Conservation (phyloP, 1,140 invertebrate genomes). For the Drosophila varians region DNA sequence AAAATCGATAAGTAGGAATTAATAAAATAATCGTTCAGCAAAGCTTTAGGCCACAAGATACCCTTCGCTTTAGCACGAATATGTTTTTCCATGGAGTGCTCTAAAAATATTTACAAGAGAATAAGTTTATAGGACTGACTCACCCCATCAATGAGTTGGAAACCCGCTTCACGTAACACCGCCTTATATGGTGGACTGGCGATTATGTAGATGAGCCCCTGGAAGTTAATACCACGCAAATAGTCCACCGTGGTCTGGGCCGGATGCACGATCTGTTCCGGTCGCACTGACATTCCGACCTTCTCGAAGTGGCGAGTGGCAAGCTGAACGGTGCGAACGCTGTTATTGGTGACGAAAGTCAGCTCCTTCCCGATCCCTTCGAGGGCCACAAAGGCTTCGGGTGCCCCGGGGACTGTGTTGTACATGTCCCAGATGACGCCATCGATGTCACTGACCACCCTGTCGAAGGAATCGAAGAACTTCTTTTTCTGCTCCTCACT, state of each 20-base stretch:
- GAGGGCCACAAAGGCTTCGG: slow-evolving; percentile 85
- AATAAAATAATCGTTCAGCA: too few species aligned
- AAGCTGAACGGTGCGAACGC: slow-evolving; percentile 75
- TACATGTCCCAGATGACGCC: slow-evolving; percentile 86
- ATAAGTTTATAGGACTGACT: slow-evolving; percentile 40
- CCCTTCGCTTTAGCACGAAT: too few species aligned
- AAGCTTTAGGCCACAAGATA: too few species aligned
- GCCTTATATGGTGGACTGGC: slow-evolving; percentile 63
- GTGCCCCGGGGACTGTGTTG: slow-evolving; percentile 84
- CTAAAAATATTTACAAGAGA: too few species aligned
- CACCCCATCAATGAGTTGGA: slow-evolving; percentile 84
- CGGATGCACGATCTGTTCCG: slow-evolving; percentile 82
- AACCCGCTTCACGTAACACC: slow-evolving; percentile 81
- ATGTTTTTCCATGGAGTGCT: too few species aligned
- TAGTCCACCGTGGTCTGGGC: slow-evolving; percentile 83
- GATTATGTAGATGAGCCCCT: slow-evolving; percentile 83
- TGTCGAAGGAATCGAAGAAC: slow-evolving; percentile 84
- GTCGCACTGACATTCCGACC: slow-evolving; percentile 27
- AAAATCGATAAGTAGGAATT: too few species aligned
- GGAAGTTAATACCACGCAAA: slow-evolving; percentile 83
- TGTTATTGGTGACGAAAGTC: slow-evolving; percentile 90
- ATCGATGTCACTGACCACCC: slow-evolving; percentile 83
- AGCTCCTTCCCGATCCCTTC: slow-evolving; percentile 87
- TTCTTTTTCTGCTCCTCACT: slow-evolving; percentile 53
- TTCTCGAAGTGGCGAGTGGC: slow-evolving; percentile 63